Conservation (phyloP, 2,888 invertebrate genomes). For the Oscheius sp. region DNA sequence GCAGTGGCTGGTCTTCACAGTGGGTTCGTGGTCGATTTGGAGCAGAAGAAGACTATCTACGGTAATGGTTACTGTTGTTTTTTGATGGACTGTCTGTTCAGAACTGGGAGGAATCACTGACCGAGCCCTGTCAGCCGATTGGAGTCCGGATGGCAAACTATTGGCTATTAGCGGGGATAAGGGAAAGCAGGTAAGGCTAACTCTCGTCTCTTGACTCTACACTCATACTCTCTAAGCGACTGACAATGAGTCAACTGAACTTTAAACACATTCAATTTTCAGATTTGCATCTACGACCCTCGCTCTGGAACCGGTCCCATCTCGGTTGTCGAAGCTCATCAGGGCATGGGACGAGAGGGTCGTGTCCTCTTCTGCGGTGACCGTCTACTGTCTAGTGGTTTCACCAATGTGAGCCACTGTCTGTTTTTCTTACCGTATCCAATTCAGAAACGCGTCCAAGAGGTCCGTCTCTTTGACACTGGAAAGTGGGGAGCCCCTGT, state of each 20-base stretch:
- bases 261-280: neutral
- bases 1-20: slow-evolving; percentile 87
- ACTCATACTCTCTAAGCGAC: neutral
- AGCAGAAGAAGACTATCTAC: slow-evolving; percentile 73
- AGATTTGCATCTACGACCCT: slow-evolving; percentile 74
- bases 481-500: slow-evolving; percentile 79
- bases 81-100: slow-evolving; percentile 12
- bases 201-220: neutral
- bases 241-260: neutral
- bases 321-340: slow-evolving; percentile 56
- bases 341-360: slow-evolving; percentile 64
- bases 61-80: slow-evolving; percentile 21
- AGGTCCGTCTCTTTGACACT: slow-evolving; percentile 88
- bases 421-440: neutral
- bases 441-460: slow-evolving; percentile 83
- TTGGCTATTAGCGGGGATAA: slow-evolving; percentile 81
- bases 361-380: slow-evolving; percentile 90
- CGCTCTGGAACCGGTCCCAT: slow-evolving; percentile 69
- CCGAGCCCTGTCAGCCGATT: slow-evolving; percentile 88
- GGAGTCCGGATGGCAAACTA: slow-evolving; percentile 87
- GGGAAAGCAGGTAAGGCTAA: slow-evolving; percentile 72
- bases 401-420: slow-evolving; percentile 80
- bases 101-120: slow-evolving; percentile 59
- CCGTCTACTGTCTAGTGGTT: slow-evolving; percentile 88
- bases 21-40: slow-evolving; percentile 87